Conservation (phyloP, 2,888 invertebrate species). For the Sinohyriopsis cumingii region DNA sequence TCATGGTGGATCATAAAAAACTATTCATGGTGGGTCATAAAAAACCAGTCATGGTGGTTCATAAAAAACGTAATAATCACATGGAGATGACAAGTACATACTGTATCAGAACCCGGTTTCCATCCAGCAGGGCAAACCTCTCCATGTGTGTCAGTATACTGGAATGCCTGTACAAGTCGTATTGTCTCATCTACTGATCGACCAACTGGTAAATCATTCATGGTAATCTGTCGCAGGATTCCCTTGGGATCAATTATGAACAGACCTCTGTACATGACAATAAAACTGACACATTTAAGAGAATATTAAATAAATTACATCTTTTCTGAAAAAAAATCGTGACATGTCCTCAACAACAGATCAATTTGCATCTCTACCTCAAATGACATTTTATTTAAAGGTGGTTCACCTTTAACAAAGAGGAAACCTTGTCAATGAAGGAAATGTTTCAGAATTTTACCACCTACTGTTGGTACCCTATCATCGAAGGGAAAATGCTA, state of each 20-base stretch:
- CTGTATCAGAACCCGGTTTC: slow-evolving; percentile 94
- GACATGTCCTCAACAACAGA: no score
- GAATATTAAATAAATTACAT: neutral
- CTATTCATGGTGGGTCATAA: no score
- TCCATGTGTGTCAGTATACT: slow-evolving; percentile 79
- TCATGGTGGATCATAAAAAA: no score
- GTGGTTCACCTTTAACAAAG: no score
- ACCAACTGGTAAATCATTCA: slow-evolving; percentile 90
- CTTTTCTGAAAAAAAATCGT: no score
- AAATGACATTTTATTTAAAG: no score
- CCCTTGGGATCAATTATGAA: slow-evolving; percentile 95
- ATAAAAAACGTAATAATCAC: neutral
- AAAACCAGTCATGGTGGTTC: no score
- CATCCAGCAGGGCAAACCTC: slow-evolving; percentile 96
- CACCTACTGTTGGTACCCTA: no score
- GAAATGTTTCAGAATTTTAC: no score
- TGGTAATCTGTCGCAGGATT: slow-evolving; percentile 91
- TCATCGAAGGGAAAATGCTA: neutral
- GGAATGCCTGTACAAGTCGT: slow-evolving; percentile 94
- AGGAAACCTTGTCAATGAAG: no score
- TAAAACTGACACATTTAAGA: neutral
- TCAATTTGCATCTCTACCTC: no score
- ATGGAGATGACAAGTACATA: slow-evolving; percentile 71
- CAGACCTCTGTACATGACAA: slow-evolving; percentile 78
- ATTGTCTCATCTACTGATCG: slow-evolving; percentile 95